Evolutionary conservation across 1,140 invertebrate species (phyloP).

Genomic region (Aphis craccivora): DNA sequence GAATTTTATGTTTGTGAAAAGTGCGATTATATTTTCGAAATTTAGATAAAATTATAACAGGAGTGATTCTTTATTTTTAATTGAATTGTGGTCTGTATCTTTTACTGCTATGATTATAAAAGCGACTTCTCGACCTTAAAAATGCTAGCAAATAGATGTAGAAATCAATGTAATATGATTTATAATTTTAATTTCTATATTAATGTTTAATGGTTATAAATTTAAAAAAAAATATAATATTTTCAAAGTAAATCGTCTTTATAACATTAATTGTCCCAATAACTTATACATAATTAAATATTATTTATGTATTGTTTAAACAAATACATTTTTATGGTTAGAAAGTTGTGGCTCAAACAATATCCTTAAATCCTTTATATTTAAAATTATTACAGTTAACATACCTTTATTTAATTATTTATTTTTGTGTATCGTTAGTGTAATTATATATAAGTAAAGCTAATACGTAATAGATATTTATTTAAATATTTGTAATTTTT

Average conservation of each 20-base stretch:
- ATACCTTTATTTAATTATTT: neutral
- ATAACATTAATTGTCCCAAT: neutral
- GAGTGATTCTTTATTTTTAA: neutral
- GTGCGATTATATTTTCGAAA: neutral
- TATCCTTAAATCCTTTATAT: neutral
- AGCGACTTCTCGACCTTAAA: neutral
- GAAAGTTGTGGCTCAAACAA: neutral
- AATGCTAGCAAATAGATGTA: neutral
- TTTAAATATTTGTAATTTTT: neutral
- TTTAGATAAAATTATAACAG: neutral
- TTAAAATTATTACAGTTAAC: neutral
- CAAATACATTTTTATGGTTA: neutral
- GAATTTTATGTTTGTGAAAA: neutral
- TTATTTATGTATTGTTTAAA: neutral
- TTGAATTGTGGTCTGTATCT: neutral
- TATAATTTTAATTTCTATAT: neutral
- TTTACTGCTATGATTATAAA: neutral
- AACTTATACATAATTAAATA: neutral
- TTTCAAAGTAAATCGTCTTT: neutral
- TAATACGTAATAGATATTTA: neutral
- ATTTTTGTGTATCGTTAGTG: neutral
- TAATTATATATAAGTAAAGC: neutral
- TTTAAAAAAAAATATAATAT: neutral
- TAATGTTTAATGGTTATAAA: neutral
- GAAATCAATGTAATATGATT: neutral